Conservation (phyloP, 2,888 invertebrate genomes). For the Tetragnatha montana region DNA sequence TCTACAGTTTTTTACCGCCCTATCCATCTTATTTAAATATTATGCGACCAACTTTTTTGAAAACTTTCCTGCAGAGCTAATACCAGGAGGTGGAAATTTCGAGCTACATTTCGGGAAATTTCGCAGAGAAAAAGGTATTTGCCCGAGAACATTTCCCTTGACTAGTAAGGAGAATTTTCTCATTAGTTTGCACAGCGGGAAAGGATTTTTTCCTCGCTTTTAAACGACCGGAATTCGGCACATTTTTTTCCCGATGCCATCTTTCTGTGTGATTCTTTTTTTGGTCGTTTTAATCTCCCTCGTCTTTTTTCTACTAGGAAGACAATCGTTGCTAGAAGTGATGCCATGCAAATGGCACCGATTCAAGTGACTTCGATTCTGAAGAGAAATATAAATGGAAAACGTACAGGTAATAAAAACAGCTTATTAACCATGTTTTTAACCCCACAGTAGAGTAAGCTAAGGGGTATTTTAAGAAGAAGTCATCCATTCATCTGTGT, state of each 20-base stretch:
- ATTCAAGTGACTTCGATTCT: constrained; percentile 16
- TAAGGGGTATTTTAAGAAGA: too few species aligned
- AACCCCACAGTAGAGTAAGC: neutral
- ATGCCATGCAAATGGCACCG: constrained; percentile 33
- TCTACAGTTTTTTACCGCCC: neutral
- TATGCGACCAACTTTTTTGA: constrained; percentile 11
- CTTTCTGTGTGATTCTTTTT: constrained; percentile 1
- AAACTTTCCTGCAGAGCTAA: constrained; percentile 15
- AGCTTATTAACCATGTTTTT: constrained; percentile 39
- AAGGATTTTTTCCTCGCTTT: constrained; percentile 13
- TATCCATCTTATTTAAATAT: constrained; percentile 32
- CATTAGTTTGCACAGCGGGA: constrained; percentile 51
- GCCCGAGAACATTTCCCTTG: constrained; percentile 34
- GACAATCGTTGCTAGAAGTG: constrained; percentile 19
- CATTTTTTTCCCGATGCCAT: neutral
- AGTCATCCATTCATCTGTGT: too few species aligned
- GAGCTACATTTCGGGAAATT: constrained; percentile 24
- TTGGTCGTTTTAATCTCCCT: neutral
- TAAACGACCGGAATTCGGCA: constrained; percentile 1
- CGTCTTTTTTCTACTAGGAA: neutral
- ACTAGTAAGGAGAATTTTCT: constrained; percentile 38
- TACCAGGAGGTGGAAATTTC: constrained; percentile 14
- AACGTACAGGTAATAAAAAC: constrained; percentile 30
- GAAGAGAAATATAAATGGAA: constrained; percentile 18
- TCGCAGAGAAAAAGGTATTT: constrained; percentile 25